Evolutionary conservation across 2,113 vertebrate species (phyloP).

Genomic region (Lycaon pictus): DNA sequence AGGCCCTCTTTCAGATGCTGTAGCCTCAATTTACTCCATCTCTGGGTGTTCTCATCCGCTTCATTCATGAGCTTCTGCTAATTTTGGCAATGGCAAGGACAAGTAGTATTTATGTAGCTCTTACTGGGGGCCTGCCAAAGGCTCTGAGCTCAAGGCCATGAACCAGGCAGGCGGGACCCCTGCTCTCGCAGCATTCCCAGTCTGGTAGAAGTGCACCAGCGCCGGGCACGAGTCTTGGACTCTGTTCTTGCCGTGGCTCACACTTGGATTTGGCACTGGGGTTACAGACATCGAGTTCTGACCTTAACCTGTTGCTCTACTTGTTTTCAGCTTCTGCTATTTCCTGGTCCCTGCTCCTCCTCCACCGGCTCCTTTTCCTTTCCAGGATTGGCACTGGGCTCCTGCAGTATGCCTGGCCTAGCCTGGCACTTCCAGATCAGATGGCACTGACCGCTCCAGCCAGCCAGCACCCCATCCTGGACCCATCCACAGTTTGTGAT

Average conservation of each 20-base stretch:
- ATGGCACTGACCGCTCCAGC: neutral
- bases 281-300: neutral
- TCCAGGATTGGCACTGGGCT: neutral
- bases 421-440: neutral
- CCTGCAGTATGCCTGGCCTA: neutral
- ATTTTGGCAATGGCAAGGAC: neutral
- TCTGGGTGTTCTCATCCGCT: neutral
- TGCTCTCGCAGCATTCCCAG: neutral
- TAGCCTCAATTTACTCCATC: fast-evolving
- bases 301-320: neutral
- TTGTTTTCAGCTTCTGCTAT: neutral
- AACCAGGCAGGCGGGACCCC: neutral
- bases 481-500: neutral
- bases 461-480: neutral
- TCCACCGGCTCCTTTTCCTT: neutral
- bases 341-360: neutral
- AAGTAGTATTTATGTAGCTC: neutral
- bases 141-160: neutral
- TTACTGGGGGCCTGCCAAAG: neutral
- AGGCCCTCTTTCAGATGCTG: neutral
- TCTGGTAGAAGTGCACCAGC: neutral
- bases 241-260: neutral
- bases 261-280: neutral
- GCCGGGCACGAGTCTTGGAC: neutral
- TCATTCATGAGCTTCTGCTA: neutral